These are phyloP conservation scores for Miichthys miiuy DNA, from an alignment of 2,797 vertebrate species.

Conservation along the genomic window DNA sequence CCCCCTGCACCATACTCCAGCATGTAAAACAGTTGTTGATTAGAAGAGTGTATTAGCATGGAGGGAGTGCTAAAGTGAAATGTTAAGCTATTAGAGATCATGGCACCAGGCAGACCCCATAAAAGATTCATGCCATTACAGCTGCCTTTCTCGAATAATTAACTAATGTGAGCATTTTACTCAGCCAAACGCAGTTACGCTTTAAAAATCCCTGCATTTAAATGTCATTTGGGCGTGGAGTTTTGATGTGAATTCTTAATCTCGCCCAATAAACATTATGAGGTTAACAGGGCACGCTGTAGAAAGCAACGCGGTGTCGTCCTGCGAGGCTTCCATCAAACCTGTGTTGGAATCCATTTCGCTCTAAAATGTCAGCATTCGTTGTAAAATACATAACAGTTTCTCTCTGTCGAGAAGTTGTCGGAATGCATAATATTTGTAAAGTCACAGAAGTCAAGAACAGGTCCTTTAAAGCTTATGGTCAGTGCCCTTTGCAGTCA, in stretches of 20 bases:
- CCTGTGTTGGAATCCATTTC: conserved; percentile 45
- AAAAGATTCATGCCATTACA: conserved; percentile 81
- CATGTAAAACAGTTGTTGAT: conserved; percentile 71
- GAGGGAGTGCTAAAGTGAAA: conserved; percentile 78
- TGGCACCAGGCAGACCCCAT: conserved; percentile 72
- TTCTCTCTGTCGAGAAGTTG: conserved; percentile 39
- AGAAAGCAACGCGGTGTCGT: conserved; percentile 15
- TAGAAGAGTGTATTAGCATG: conserved; percentile 50
- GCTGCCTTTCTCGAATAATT: conserved; percentile 80
- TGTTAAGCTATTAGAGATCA: conserved; percentile 81
- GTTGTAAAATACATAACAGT: conserved; percentile 46
- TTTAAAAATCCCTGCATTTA: conserved; percentile 83
- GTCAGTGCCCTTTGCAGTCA: conserved; percentile 35
- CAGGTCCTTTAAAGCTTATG: conserved; percentile 34
- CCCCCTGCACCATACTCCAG: conserved; percentile 27
- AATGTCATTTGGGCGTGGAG: conserved; percentile 81
- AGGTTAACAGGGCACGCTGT: conserved; percentile 67
- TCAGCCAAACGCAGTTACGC: conserved; percentile 76
- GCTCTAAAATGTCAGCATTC: conserved; percentile 68
- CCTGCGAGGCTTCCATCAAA: conserved; percentile 57
- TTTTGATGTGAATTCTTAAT: conserved; percentile 81
- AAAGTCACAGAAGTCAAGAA: conserved; percentile 57
- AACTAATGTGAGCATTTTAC: conserved; percentile 82
- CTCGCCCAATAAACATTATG: conserved; percentile 70
- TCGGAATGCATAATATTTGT: conserved; percentile 68